Evolutionary conservation across 1,140 invertebrate genomes (phyloP).

Genomic region (Drosophila setifemur): DNA sequence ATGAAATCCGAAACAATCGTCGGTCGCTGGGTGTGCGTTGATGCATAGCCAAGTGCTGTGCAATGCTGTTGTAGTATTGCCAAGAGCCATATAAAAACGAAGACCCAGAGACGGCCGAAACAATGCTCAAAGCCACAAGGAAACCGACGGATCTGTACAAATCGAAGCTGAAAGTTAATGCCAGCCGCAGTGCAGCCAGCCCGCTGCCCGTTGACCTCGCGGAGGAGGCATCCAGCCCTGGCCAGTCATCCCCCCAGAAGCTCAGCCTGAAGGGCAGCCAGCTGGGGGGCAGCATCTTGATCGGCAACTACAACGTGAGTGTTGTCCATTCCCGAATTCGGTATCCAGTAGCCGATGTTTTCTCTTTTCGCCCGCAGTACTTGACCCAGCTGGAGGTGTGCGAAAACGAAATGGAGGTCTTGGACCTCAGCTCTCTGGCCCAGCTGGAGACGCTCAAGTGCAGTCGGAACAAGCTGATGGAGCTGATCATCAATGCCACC

Average conservation of each 20-base stretch:
- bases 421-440: constrained; percentile 88
- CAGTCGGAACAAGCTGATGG: constrained; percentile 87
- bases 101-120: constrained; percentile 34
- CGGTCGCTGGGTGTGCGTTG: constrained; percentile 42
- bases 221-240: constrained; percentile 16
- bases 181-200: constrained; percentile 21
- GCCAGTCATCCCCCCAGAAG: constrained; percentile 84
- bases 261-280: constrained; percentile 90
- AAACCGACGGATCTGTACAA: constrained; percentile 66
- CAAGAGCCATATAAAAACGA: constrained; percentile 27
- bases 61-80: constrained; percentile 35
- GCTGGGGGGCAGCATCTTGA: constrained; percentile 91
- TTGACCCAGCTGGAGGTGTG: constrained; percentile 90
- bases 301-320: constrained; percentile 91
- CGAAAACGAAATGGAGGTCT: constrained; percentile 89
- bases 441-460: constrained; percentile 88
- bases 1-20: constrained; percentile 33
- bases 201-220: constrained; percentile 23
- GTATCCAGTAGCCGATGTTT: constrained; percentile 9
- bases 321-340: not conserved
- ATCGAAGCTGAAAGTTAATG: constrained; percentile 69
- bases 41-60: constrained; percentile 56
- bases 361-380: constrained; percentile 83
- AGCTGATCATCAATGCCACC: constrained; percentile 87
- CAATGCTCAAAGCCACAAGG: constrained; percentile 76